Base-by-base conservation (phyloP, 2,113 vertebrate species). In the Psilopsiagon aurifrons region DNA sequence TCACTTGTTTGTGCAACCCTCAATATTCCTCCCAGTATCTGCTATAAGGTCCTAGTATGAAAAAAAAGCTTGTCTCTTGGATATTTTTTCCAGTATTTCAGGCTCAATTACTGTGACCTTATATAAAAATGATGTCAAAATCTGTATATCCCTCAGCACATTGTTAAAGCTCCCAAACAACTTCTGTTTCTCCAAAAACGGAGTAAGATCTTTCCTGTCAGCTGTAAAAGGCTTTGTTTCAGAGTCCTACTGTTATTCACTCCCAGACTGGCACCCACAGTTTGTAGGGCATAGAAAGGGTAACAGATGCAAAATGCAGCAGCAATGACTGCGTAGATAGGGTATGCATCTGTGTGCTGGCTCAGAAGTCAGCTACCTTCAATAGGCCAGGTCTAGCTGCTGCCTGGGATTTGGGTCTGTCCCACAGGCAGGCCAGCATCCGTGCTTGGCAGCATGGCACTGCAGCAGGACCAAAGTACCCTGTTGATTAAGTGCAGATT, bases 371-470 rank as follows among this genome's bases (percentile, higher is more conserved):
- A 54, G 71, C 66, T 12, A 76, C 95, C 83, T 95, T 88, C 81
- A 37, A 11, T 0, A 74, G 94, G 75, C 89, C 94, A 75, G 74
- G 55, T 84, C 93, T 96, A 11, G 82, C 96, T 95, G 94, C 92
- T 96, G 95, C 92, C 85, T 94, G 96, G 92, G 94, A 94, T 93
- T 96, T 91, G 86, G 59, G 82, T 27, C 81, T 89, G 88, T 97
- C 96, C 92, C 96, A 80, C 39, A 39, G 85, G 91, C 92, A 92
- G 88, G 57, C 74, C 4, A 5, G 51, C 73, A 8, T 57, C 75
- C 1, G 9, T 1, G 82, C 75, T 37, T 85, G 90, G 94, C 91
- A 85, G 62, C 1, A 0, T 6, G n/a, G 66, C 3, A 7, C 77
- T 91, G 93, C 63, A 23, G 57, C 3, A 2, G 82, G 68, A 84